Conservation (phyloP, 2,888 invertebrate genomes). For the Auanema freiburgensis region DNA sequence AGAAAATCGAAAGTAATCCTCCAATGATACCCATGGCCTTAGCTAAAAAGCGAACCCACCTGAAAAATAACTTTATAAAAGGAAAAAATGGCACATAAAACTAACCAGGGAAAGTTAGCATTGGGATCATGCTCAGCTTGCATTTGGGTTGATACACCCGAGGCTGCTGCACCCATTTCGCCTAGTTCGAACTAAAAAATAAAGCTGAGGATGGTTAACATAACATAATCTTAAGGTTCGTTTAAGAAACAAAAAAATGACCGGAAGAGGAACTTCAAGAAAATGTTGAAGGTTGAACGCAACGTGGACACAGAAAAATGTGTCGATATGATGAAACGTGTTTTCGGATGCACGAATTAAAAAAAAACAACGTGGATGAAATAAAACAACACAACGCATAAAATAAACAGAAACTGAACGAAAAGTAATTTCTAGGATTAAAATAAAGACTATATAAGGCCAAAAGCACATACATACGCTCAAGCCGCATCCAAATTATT, state of each 20-base stretch:
- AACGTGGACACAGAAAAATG: too few relatives aligned
- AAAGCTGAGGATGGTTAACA: slow-evolving; percentile 5
- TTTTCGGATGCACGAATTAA: too few relatives aligned
- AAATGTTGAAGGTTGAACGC: too few relatives aligned
- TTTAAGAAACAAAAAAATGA: not conserved
- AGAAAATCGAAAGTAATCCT: slow-evolving; percentile 62
- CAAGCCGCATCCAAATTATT: too few relatives aligned
- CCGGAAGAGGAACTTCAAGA: not conserved
- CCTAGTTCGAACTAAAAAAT: not conserved
- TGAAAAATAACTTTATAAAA: slow-evolving; percentile 16
- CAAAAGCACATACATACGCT: too few relatives aligned
- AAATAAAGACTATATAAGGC: slow-evolving; percentile 1
- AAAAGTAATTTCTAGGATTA: slow-evolving; percentile 3
- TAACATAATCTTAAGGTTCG: not conserved
- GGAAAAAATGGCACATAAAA: not conserved
- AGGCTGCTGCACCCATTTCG: slow-evolving; percentile 55
- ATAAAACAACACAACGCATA: too few relatives aligned
- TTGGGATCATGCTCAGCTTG: slow-evolving; percentile 62
- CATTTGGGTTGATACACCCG: slow-evolving; percentile 57
- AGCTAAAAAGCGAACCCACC: slow-evolving; percentile 61
- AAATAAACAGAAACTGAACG: too few relatives aligned
- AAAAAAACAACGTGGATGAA: too few relatives aligned
- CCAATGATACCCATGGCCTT: slow-evolving; percentile 62
- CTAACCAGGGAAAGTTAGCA: slow-evolving; percentile 51
- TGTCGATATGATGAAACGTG: too few relatives aligned